These are phyloP conservation scores for Sibirionetta formosa DNA, from an alignment of 2,797 vertebrate genomes.

Conservation along the genomic window DNA sequence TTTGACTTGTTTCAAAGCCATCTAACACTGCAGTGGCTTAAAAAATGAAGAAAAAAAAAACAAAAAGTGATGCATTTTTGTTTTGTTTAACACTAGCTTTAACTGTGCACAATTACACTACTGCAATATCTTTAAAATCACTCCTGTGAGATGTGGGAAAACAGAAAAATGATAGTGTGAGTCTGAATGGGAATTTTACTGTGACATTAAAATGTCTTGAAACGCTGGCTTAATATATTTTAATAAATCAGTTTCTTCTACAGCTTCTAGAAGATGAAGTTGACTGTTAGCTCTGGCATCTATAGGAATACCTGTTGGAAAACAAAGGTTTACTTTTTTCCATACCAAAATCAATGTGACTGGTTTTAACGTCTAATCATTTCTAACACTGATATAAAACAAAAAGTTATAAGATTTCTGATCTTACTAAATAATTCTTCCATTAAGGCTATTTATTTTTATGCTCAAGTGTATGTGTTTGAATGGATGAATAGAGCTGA, in stretches of 20 bases:
- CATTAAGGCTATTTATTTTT: background rate
- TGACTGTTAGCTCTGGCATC: background rate
- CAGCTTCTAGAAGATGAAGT: constrained; percentile 3
- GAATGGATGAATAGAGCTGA: background rate
- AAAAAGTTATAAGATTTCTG: background rate
- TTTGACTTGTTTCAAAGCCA: constrained; percentile 3
- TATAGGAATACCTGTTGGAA: background rate
- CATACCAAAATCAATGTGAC: background rate
- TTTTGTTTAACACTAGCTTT: constrained; percentile 3
- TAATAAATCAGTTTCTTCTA: background rate
- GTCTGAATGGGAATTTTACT: background rate
- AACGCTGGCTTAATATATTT: background rate
- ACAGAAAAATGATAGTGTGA: background rate
- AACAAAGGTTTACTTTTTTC: background rate
- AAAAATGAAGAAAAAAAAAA: background rate
- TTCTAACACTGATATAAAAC: background rate
- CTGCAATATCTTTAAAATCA: background rate
- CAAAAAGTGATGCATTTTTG: background rate
- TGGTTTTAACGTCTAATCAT: background rate
- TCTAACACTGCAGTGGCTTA: background rate
- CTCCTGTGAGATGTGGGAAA: background rate
- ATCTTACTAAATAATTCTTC: background rate
- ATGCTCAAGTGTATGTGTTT: background rate
- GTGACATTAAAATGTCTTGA: background rate
- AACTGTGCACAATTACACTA: background rate